Evolutionary conservation across 37 sponge, comb jelly and placozoan genomes (phyloP).

Genomic region (Corticium candelabrum): DNA sequence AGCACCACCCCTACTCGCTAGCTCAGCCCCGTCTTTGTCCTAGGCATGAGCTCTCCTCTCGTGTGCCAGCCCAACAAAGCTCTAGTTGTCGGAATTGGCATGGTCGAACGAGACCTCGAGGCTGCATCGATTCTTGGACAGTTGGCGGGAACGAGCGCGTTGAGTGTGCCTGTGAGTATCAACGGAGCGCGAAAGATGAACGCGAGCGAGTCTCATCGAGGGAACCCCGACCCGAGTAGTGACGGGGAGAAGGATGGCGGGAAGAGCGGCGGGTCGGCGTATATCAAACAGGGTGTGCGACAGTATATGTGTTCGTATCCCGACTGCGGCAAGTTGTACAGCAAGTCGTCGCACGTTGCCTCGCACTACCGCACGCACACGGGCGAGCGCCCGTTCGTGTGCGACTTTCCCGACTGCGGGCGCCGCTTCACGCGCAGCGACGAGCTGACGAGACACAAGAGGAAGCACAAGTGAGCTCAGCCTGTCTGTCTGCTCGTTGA

Average conservation of each 20-base stretch:
- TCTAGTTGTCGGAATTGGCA: too few relatives aligned
- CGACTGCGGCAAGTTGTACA: not conserved
- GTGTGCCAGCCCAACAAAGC: too few relatives aligned
- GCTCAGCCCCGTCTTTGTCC: not conserved
- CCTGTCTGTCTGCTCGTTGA: too few relatives aligned
- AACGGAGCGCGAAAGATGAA: not conserved
- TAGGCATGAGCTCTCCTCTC: too few relatives aligned
- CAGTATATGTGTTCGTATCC: not conserved
- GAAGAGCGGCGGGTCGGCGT: not conserved
- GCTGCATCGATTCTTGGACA: not conserved
- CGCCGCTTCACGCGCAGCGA: conserved; percentile 3
- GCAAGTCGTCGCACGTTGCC: not conserved
- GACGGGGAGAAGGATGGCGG: too few relatives aligned
- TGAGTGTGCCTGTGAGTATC: too few relatives aligned
- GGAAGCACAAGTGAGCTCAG: conserved; percentile 3
- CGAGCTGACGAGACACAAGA: not conserved
- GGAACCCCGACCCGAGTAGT: too few relatives aligned
- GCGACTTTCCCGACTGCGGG: not conserved
- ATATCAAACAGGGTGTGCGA: not conserved
- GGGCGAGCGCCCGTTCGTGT: not conserved
- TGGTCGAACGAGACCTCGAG: not conserved
- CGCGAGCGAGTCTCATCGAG: not conserved
- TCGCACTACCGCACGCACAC: conserved; percentile 1
- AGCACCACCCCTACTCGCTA: too few relatives aligned
- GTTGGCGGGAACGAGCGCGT: not conserved